Percentiles rank a stretch among this genome's conserved stretches.
Evolutionary conservation across 2,113 vertebrate species (phyloP).

Genomic region (Poeciliopsis turrubarensis): DNA sequence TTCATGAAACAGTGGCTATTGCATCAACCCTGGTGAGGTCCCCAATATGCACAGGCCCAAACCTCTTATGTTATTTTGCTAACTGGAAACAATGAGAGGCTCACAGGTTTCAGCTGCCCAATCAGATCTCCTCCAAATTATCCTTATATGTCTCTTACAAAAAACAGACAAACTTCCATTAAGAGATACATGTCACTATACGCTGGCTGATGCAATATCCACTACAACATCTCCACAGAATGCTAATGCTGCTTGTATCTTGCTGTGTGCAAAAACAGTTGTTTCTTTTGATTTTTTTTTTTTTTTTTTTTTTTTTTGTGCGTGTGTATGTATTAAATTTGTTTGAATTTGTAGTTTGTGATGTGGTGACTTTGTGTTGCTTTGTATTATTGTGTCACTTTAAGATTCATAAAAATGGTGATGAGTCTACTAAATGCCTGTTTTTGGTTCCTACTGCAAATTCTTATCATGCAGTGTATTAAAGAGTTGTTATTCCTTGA

Average conservation of each 20-base stretch:
- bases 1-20: slow-evolving; percentile 68
- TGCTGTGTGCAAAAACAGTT: slow-evolving; percentile 44
- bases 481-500: neutral
- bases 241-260: slow-evolving; percentile 52
- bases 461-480: neutral
- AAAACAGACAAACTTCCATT: slow-evolving; percentile 33
- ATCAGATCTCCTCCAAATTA: slow-evolving; percentile 3
- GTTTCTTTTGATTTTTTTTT: slow-evolving; percentile 36
- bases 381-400: slow-evolving; percentile 20
- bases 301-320: neutral
- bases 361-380: slow-evolving; percentile 40
- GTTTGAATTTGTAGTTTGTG: neutral
- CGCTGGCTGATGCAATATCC: slow-evolving; percentile 75
- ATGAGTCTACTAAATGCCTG: neutral
- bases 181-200: slow-evolving; percentile 22
- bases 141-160: slow-evolving; percentile 6
- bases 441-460: neutral
- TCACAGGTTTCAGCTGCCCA: slow-evolving; percentile 26
- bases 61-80: slow-evolving; percentile 24
- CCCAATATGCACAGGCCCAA: slow-evolving; percentile 13
- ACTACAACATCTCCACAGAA: slow-evolving; percentile 52
- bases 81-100: slow-evolving; percentile 39
- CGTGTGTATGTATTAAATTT: neutral
- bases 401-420: neutral
- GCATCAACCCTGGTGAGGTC: slow-evolving; percentile 64